A percentile compares a stretch with the other conserved stretches of the same genome.
Evolutionary conservation across 2,113 vertebrate genomes (phyloP).

Genomic region (Echinops telfairi): DNA sequence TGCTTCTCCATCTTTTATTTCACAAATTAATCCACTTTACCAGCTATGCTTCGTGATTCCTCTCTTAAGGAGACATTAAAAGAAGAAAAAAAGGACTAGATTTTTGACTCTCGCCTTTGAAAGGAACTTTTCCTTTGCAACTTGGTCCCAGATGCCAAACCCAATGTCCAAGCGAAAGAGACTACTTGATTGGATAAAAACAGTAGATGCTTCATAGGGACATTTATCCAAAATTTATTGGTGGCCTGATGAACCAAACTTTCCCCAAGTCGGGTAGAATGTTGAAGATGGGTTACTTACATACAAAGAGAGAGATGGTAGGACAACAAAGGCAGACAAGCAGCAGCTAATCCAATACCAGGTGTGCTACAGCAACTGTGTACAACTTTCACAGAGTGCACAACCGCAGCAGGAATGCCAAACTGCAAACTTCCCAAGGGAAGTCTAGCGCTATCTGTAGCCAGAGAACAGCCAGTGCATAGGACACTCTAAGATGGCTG

Average conservation of each 20-base stretch:
- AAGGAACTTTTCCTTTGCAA: slow-evolving; percentile 47
- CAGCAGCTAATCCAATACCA: background rate
- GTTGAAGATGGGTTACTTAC: slow-evolving; percentile 26
- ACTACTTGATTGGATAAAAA: slow-evolving; percentile 51
- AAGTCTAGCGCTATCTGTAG: background rate
- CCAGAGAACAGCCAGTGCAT: slow-evolving; percentile 41
- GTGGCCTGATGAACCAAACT: slow-evolving; percentile 28
- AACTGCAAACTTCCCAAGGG: slow-evolving; percentile 13
- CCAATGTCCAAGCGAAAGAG: slow-evolving; percentile 61
- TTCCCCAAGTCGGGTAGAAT: slow-evolving; percentile 4
- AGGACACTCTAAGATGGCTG: slow-evolving; percentile 47
- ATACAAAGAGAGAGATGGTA: slow-evolving; percentile 8
- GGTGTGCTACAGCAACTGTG: background rate
- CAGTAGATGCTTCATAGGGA: slow-evolving; percentile 9
- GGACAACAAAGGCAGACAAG: slow-evolving; percentile 44
- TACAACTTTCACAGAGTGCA: slow-evolving; percentile 26
- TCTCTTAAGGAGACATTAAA: too few relatives aligned
- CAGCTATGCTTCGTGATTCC: too few relatives aligned
- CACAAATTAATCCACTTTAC: too few relatives aligned
- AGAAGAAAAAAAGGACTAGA: too few relatives aligned
- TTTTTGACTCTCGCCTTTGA: slow-evolving; percentile 21
- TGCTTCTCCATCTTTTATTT: too few relatives aligned
- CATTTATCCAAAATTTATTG: slow-evolving; percentile 28
- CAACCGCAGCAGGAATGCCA: background rate
- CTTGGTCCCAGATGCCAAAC: slow-evolving; percentile 59